Evolutionary conservation across 2,888 invertebrate species (phyloP), one percentile per base, ranked within the genome.

Genomic region (Beris chalybata): DNA sequence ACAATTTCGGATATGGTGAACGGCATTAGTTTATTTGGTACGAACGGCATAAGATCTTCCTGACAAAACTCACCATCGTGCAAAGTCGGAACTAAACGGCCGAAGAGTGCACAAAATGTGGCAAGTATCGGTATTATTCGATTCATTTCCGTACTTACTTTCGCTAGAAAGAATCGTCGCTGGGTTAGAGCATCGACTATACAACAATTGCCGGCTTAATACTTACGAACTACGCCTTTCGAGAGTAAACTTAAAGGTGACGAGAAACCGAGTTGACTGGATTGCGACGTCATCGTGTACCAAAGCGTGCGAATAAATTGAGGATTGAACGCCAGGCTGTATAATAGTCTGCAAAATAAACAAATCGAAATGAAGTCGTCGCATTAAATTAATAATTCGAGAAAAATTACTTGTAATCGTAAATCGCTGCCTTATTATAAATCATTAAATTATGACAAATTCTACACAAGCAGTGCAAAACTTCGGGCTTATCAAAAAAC

Each of bases 31-130:
- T 77, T 77, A 47, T 75, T 78, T 68, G 55, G 71, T 63, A 11
- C n/a, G 6, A 71, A 74, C 45, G 72, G 72, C 57, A 70, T 56
- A 53, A 70, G 52, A 6, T 84, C 83, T 59, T 84, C 83, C 45
- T 81, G 82, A 57, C 88, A 89, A 78, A 95, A 93, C 80, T 95
- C 95, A 0, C 89, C 88, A 76, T 95, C 95, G 74, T 95, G 93
- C 32, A 95, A 78, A 0, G 94, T 93, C 0, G 91, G 89, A 57
- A 95, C 85, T 4, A 93, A 82, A 47, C 92, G 83, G 52, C 90
- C 89, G 76, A 93, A 92, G 1, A 94, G 81, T 2, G 92, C 88
- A 76, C 93, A 93, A 80, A 95, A 95, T 1, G 92, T 89, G 0
- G 92, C 90, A 44, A 95, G 76, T 0, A 92, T 84, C 1, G 94